A percentile compares a stretch with the other conserved stretches of the same genome.
phyloP scores from a whole-genome alignment of 2,797 vertebrate genomes.

The Heliangelus exortis region DNA sequence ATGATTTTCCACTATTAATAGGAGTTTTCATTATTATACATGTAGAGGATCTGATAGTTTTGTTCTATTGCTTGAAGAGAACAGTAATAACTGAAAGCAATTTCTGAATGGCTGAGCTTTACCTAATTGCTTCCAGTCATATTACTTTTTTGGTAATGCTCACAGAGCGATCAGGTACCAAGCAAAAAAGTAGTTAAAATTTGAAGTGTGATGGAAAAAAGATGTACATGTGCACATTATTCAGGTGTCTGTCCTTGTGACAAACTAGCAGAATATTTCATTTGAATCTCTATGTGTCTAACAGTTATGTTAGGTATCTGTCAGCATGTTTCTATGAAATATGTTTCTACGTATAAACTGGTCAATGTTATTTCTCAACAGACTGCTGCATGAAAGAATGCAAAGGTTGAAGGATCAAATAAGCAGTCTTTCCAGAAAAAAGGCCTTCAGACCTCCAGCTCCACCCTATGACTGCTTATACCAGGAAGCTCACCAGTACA shows the following conservation, averaged over 20 bases:
- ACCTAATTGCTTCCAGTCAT: background rate
- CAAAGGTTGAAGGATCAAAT: conserved; percentile 88
- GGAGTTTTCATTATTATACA: background rate
- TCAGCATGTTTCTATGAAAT: too few relatives aligned
- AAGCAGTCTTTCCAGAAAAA: conserved; percentile 86
- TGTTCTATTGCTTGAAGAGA: background rate
- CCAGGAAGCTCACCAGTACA: conserved; percentile 92
- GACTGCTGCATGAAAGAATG: conserved; percentile 89
- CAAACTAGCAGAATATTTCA: background rate
- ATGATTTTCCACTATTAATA: background rate
- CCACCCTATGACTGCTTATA: conserved; percentile 86
- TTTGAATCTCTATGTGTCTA: background rate
- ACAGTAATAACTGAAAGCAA: background rate
- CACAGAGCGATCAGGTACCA: background rate
- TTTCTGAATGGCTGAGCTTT: background rate
- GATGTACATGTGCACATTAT: background rate
- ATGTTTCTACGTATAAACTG: background rate
- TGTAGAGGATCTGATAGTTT: background rate
- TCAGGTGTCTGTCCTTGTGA: background rate
- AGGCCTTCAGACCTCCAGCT: conserved; percentile 88
- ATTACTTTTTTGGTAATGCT: background rate
- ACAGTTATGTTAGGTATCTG: fast-evolving
- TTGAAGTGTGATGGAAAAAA: background rate
- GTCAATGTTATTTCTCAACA: conserved; percentile 61
- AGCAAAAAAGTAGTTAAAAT: background rate